Base-by-base conservation (phyloP, 2,797 vertebrate species). In the Eulemur coronatus region DNA sequence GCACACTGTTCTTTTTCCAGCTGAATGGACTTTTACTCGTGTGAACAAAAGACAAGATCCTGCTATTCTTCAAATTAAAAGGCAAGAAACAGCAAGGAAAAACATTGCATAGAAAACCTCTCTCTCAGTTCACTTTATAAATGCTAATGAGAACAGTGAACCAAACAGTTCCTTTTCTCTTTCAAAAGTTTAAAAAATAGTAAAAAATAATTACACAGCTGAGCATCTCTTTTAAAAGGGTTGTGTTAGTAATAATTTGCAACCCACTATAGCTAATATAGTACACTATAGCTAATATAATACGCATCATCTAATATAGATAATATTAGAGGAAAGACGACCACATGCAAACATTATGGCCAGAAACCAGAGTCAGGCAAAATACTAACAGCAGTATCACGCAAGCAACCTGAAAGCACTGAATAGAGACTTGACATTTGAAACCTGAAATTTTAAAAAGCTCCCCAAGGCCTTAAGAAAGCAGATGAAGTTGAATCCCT, bases 91-190 rank as follows among this genome's bases (percentile, higher is more conserved):
- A 92, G 89, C 79, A 69, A 94, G 95, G 67, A 97, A 98, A 95
- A 98, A 98, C 0, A 4, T 4, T 89, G 90, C 97, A 96, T 96
- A 95, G 92, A 98, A 97, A 98, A 93, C 97, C 96, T 94, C 70
- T 94, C 70, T 95, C 98, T 95, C 30, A 84, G 89, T 95, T 98
- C 98, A 97, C 96, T 97, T 97, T 84, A 84, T 97, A 97, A 94
- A 98, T 98, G 98, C 65, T 98, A 98, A 98, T 98, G 95, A 98
- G 88, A 95, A 97, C 96, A 95, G 97, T 95, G 95, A 97, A 96
- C 96, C 92, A 98, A 97, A 97, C 84, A 95, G 97, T 97, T 94
- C 96, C 97, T 96, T 84, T 91, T 89, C 95, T 79, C 96, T 89
- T 88, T 84, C 46, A 22, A 26, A 89, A 86, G 59, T 97, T 98